A percentile compares a stretch with the other conserved stretches of the same genome.
These are phyloP conservation scores for Nasua narica DNA, from an alignment of 2,797 vertebrate species.

Conservation along the genomic window DNA sequence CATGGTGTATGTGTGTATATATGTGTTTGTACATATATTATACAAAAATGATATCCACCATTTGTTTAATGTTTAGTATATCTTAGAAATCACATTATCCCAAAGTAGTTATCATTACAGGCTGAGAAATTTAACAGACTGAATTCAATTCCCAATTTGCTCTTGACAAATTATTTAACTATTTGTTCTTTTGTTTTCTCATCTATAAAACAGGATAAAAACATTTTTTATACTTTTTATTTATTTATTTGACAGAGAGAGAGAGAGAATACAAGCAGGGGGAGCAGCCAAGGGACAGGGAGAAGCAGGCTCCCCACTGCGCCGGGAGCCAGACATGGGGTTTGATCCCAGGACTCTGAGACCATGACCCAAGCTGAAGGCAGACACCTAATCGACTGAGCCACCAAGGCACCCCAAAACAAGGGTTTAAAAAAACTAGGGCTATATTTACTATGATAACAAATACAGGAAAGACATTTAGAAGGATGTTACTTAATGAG, in stretches of 20 bases:
- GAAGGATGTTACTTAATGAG: background rate
- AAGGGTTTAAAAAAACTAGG: background rate
- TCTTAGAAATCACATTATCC: background rate
- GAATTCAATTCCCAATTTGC: background rate
- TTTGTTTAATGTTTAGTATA: background rate
- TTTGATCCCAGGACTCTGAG: too few species aligned
- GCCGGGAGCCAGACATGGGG: too few species aligned
- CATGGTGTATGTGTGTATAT: background rate
- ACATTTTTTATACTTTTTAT: background rate
- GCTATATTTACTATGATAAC: background rate
- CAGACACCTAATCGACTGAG: too few species aligned
- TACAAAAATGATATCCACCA: background rate
- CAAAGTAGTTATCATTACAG: background rate
- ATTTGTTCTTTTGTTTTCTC: background rate
- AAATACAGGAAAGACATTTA: background rate
- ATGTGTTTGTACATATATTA: background rate
- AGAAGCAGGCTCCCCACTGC: too few species aligned
- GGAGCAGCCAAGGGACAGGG: too few species aligned
- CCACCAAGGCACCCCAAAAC: too few species aligned
- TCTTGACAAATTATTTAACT: background rate
- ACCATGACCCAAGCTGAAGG: too few species aligned
- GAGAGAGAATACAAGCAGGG: too few species aligned
- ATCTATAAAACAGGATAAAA: background rate
- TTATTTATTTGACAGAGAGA: too few species aligned
- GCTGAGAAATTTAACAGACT: background rate